These are phyloP conservation scores for Lacerta bilineata DNA, from an alignment of 2,797 vertebrate species.

Conservation along the genomic window DNA sequence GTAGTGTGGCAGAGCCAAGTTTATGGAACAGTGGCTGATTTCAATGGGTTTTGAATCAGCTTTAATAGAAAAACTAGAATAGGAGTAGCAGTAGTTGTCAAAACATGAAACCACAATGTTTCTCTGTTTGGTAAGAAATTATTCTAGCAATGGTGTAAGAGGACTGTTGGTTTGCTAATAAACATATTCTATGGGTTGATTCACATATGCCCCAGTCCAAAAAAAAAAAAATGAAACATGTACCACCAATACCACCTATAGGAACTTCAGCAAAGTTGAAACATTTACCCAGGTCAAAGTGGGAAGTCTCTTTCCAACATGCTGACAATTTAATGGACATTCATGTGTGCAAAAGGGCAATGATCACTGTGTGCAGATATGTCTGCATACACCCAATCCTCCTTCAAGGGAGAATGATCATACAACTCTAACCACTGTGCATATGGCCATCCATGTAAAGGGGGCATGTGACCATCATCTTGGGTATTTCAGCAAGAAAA, in stretches of 20 bases:
- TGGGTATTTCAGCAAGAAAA: not conserved
- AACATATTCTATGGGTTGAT: not conserved
- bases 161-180: not conserved
- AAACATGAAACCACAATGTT: not conserved
- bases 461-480: not conserved
- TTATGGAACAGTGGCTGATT: not conserved
- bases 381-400: not conserved
- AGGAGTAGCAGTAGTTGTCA: not conserved
- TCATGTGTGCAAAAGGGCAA: no score
- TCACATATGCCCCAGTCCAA: not conserved
- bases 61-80: not conserved
- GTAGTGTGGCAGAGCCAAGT: not conserved
- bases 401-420: not conserved
- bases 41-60: not conserved
- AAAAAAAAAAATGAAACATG: not conserved
- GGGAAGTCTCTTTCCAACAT: not conserved
- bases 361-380: not conserved
- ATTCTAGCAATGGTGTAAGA: not conserved
- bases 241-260: not conserved
- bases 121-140: conserved; percentile 23
- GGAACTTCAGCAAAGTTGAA: not conserved
- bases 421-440: not conserved
- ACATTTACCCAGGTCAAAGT: not conserved
- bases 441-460: not conserved
- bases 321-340: not conserved